phyloP scores from a whole-genome alignment of 2,888 invertebrate genomes.

The Aquatica leii region DNA sequence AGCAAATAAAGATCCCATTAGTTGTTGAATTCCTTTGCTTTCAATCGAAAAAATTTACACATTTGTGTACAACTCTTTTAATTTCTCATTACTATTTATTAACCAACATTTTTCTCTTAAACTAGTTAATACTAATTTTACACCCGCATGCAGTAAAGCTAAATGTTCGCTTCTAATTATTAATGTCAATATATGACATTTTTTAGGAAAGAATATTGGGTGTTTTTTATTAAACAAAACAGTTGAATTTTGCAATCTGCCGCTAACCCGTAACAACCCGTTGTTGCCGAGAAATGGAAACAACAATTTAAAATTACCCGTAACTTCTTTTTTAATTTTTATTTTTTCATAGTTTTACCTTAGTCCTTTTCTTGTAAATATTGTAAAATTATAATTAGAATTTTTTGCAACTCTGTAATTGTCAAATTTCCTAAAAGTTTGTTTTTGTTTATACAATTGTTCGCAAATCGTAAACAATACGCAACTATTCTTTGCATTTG shows the following conservation, averaged over 20 bases:
- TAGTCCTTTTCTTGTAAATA: too few relatives aligned
- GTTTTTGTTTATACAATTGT: background rate
- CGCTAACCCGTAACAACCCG: background rate
- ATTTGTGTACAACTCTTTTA: background rate
- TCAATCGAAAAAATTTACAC: too few relatives aligned
- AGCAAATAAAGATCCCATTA: conserved; percentile 3
- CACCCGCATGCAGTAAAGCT: background rate
- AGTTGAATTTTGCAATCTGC: background rate
- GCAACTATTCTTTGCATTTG: too few relatives aligned
- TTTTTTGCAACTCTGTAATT: too few relatives aligned
- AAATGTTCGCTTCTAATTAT: background rate
- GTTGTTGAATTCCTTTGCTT: too few relatives aligned
- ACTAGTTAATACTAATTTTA: background rate
- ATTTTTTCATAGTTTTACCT: background rate
- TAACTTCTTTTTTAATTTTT: background rate
- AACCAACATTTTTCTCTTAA: background rate
- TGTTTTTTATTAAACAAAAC: background rate
- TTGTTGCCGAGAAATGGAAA: background rate
- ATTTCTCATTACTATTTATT: background rate
- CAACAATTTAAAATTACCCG: background rate
- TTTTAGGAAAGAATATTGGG: background rate
- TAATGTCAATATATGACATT: background rate
- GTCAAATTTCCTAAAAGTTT: background rate
- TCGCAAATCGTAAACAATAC: background rate
- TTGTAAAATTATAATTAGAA: too few relatives aligned